Percentiles rank a stretch among this genome's conserved stretches.
Evolutionary conservation across 2,888 invertebrate genomes (phyloP).

Genomic region (Elysia crispata): DNA sequence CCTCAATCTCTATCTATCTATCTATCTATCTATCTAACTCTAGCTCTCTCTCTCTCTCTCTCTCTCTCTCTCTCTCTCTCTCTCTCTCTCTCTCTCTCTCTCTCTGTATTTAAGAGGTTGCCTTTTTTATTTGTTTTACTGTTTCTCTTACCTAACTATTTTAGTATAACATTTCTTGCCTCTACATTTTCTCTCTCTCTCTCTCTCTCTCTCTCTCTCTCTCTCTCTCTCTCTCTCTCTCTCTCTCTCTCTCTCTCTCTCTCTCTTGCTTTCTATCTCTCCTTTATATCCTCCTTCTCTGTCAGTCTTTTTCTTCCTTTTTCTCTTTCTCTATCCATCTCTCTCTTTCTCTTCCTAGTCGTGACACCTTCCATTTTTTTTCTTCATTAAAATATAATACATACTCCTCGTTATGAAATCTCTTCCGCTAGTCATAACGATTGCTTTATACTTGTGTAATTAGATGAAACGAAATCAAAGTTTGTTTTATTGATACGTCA

Average conservation of each 20-base stretch:
- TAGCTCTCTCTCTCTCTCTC: background rate
- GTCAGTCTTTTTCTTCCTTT: background rate
- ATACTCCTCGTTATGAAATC: too few relatives aligned
- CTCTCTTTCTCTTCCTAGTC: background rate
- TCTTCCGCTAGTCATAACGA: too few relatives aligned
- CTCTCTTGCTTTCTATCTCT: background rate
- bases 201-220: constrained; percentile 19
- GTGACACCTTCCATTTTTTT: background rate
- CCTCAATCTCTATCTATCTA: background rate
- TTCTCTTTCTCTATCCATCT: background rate
- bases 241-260: constrained; percentile 12
- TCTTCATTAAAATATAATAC: background rate
- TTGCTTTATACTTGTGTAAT: too few relatives aligned
- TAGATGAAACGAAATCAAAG: too few relatives aligned
- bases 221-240: constrained; percentile 19
- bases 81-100: constrained; percentile 14
- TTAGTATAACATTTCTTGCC: too few relatives aligned
- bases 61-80: constrained; percentile 12
- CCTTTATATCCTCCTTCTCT: background rate
- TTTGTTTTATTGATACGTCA: too few relatives aligned
- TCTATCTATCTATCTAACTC: background rate
- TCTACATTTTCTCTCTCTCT: constrained; percentile 11
- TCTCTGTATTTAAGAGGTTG: background rate
- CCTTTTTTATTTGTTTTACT: too few relatives aligned
- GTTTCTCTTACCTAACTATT: too few relatives aligned